These are phyloP conservation scores for Nothoprocta perdicaria DNA, from an alignment of 2,113 vertebrate species.

Conservation along the genomic window DNA sequence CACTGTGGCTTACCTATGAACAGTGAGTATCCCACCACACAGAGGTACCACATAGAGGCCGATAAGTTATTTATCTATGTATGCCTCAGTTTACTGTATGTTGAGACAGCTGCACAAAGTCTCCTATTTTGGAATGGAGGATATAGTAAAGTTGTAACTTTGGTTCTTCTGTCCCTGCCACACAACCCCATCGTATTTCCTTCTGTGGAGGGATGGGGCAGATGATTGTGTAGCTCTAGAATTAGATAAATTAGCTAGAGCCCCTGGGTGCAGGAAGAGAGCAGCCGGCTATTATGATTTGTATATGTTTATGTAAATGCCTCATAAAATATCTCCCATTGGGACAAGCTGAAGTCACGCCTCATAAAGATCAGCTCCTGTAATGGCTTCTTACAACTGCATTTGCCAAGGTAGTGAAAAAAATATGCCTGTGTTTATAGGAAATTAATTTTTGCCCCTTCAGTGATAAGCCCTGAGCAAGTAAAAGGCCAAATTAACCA, in stretches of 20 bases:
- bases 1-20: fast-evolving
- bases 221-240: neutral
- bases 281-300: constrained; percentile 61
- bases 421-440: constrained; percentile 66
- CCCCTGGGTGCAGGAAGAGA: neutral
- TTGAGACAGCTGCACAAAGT: neutral
- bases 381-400: constrained; percentile 64
- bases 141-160: fast-evolving
- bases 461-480: constrained; percentile 68
- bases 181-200: fast-evolving
- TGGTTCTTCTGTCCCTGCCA: neutral
- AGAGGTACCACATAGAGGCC: fast-evolving
- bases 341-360: constrained; percentile 62
- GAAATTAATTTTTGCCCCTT: constrained; percentile 75
- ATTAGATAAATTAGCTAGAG: neutral
- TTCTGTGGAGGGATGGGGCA: neutral
- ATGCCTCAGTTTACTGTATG: neutral
- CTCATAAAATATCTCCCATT: constrained; percentile 43
- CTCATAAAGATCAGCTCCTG: constrained; percentile 64
- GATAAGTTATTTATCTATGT: neutral
- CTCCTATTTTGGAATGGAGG: fast-evolving
- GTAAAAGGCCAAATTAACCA: constrained; percentile 50
- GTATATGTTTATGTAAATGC: constrained; percentile 70
- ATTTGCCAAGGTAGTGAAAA: constrained; percentile 60
- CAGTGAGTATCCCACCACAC: neutral